Percentiles rank a stretch among this genome's conserved stretches.
Evolutionary conservation across 2,113 vertebrate species (phyloP).

Genomic region (Lampris megalopsis): DNA sequence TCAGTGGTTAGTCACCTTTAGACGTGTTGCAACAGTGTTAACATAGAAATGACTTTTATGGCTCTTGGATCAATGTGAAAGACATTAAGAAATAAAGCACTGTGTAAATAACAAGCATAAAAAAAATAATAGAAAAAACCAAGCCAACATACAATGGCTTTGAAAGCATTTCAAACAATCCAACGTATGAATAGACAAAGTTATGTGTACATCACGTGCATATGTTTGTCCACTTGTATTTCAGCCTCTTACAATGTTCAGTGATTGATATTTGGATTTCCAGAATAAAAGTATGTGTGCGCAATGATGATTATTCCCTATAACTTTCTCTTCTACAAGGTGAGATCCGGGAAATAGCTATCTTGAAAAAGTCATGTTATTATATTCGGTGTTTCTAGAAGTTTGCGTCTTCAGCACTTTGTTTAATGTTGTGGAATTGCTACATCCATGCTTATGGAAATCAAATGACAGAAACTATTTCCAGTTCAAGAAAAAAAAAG

Average conservation of each 20-base stretch:
- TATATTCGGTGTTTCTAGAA: not conserved
- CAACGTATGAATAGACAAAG: not conserved
- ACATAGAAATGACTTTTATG: not conserved
- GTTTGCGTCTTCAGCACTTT: not conserved
- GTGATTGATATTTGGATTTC: not conserved
- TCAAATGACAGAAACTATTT: not conserved
- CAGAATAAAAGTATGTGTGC: not conserved
- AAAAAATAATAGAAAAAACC: conserved; percentile 4
- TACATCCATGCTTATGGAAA: not conserved
- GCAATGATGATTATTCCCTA: not conserved
- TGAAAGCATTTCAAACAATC: conserved; percentile 7
- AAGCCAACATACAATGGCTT: not conserved
- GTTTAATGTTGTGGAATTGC: not conserved
- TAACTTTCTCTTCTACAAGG: not conserved
- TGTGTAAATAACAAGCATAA: conserved; percentile 39
- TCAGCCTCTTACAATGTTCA: too few species aligned
- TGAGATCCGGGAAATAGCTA: not conserved
- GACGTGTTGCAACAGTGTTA: not conserved
- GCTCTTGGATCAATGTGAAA: conserved; percentile 30
- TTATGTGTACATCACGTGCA: too few species aligned
- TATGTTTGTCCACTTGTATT: too few species aligned
- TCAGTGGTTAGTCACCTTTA: conserved; percentile 9
- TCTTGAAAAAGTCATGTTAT: not conserved
- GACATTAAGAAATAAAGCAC: conserved; percentile 16
- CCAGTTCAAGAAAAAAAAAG: too few species aligned